Base-by-base conservation (phyloP, 1,140 invertebrate genomes). In the Diprion similis region DNA sequence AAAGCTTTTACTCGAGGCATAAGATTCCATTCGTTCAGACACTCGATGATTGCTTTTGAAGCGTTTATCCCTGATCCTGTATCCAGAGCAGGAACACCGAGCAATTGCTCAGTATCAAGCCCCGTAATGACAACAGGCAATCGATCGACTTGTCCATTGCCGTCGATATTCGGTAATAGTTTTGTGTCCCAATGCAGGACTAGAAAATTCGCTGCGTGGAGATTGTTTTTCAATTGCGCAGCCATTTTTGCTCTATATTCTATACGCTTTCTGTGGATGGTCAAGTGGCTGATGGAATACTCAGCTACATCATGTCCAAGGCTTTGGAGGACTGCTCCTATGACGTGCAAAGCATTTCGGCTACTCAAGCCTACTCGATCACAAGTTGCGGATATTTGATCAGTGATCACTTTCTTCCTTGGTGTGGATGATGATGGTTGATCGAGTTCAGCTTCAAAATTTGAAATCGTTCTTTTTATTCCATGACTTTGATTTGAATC, bases 1-100 rank as follows among this genome's bases (percentile, higher is more conserved):
- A 84, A 75, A 48, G 77, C 80, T 78, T 79, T 77, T 73, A 82
- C 47, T 45, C 66, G 66, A 72, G 79, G 71, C 46, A 66, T 68
- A 51, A 79, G 73, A 74, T 75, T 75, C 76, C 73, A 79, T 37
- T 77, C 73, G 13, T 48, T 71, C 18, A 75, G 67, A 66, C 7
- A 46, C 37, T 70, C 37, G 10, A 18, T 65, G 48, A 75, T 72
- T 45, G 71, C 75, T 47, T 70, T 64, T 10, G 75, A 67, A 67
- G 72, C 66, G 4, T 66, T 47, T n/a, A 19, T 13, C 9, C 75
- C 75, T 45, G 47, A 66, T 13, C 71, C 64, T 67, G 47, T 64
- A 15, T 72, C 65, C 10, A 73, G 37, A 18, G 46, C 67, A 37
- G 75, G 74, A 10, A 72, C 66, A 18, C 24, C 48, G 48, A 75